phyloP scores from a whole-genome alignment of 2,888 invertebrate genomes.

The Clepsis dumicolana region DNA sequence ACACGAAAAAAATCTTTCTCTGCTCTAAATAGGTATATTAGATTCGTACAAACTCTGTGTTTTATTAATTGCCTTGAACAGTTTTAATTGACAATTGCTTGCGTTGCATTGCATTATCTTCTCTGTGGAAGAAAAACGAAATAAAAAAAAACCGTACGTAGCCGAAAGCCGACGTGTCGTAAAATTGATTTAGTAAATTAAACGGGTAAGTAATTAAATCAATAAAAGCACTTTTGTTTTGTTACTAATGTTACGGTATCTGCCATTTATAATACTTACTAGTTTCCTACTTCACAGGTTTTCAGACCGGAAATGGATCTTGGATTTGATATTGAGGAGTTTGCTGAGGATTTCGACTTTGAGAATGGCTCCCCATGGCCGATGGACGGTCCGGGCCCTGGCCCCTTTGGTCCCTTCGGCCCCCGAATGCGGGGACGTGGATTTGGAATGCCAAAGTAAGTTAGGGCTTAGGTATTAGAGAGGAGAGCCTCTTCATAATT shows the following conservation, averaged over 20 bases:
- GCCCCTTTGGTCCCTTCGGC: neutral
- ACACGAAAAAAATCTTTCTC: too few relatives aligned
- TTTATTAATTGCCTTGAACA: neutral
- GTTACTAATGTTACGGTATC: neutral
- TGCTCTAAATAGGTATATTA: too few relatives aligned
- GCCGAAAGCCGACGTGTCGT: neutral
- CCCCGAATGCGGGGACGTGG: neutral
- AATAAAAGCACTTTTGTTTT: neutral
- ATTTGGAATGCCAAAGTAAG: slow-evolving; percentile 16
- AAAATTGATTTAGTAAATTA: slow-evolving; percentile 1
- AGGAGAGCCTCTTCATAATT: neutral
- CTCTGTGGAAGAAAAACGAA: too few relatives aligned
- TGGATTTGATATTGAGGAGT: slow-evolving; percentile 4
- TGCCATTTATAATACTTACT: neutral
- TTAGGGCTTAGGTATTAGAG: neutral
- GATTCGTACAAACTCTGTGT: neutral
- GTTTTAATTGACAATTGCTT: neutral
- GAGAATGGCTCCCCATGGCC: slow-evolving; percentile 3
- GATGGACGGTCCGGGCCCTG: neutral
- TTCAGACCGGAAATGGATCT: neutral
- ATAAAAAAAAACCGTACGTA: neutral
- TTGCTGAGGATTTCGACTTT: slow-evolving; percentile 8
- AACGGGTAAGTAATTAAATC: neutral
- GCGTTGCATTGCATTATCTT: too few relatives aligned
- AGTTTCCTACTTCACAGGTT: neutral